Conservation (phyloP, 2,113 vertebrate species). For the Cinclus cinclus region DNA sequence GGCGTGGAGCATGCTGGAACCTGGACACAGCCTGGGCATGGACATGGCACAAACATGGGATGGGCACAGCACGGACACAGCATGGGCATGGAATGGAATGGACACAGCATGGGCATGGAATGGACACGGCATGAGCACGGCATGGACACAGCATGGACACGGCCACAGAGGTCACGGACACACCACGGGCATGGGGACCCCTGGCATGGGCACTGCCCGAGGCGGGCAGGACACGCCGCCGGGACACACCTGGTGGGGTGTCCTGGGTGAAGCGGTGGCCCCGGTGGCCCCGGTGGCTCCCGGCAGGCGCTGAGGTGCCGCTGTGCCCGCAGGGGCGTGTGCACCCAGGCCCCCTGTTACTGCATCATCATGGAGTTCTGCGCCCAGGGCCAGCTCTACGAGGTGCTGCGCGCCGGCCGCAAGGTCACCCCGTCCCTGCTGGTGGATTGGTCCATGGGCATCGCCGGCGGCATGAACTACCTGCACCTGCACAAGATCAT, state of each 20-base stretch:
- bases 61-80: fast-evolving
- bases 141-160: fast-evolving
- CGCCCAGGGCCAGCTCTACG: constrained; percentile 97
- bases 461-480: constrained; percentile 98
- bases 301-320: background rate
- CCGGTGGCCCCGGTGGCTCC: too few species aligned
- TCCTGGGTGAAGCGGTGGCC: fast-evolving
- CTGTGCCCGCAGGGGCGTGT: constrained; percentile 85
- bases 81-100: fast-evolving
- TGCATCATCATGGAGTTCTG: constrained; percentile 99
- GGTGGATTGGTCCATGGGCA: constrained; percentile 98
- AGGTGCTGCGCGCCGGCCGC: constrained; percentile 94
- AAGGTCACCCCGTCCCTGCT: constrained; percentile 93
- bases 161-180: fast-evolving
- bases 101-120: fast-evolving
- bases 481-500: constrained; percentile 99
- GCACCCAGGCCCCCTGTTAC: constrained; percentile 97
- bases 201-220: background rate
- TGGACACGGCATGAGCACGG: fast-evolving
- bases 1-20: too few species aligned
- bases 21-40: background rate
- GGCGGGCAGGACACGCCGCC: fast-evolving
- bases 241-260: fast-evolving
- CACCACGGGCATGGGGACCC: fast-evolving
- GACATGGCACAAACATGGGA: fast-evolving